Conservation (phyloP, 2,888 invertebrate species). For the Galerucella nymphaeae region DNA sequence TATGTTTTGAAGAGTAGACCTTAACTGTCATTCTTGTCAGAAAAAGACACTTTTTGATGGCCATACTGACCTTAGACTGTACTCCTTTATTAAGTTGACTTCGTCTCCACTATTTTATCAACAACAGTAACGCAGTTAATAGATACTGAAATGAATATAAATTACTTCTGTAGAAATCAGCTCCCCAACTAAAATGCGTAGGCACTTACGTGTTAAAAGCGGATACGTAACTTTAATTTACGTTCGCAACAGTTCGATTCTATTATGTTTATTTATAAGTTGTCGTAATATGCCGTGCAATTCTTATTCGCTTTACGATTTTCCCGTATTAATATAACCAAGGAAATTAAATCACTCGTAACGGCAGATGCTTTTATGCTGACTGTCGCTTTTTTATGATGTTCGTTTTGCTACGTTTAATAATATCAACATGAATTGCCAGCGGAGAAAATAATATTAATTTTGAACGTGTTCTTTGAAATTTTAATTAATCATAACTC, state of each 20-base stretch:
- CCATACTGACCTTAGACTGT: too few species aligned
- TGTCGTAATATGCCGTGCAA: constrained; percentile 23
- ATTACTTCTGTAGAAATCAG: too few species aligned
- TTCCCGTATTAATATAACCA: constrained; percentile 27
- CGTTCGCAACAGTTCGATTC: constrained; percentile 27
- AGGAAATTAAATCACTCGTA: constrained; percentile 37
- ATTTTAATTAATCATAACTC: neutral
- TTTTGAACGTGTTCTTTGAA: neutral
- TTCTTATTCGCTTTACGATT: constrained; percentile 34
- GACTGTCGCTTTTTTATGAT: constrained; percentile 11
- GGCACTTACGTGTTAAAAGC: constrained; percentile 17
- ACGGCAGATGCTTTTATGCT: constrained; percentile 32
- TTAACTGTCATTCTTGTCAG: too few species aligned
- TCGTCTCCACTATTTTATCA: too few species aligned
- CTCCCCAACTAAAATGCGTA: constrained; percentile 1
- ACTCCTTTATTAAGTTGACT: too few species aligned
- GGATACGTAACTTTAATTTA: constrained; percentile 26
- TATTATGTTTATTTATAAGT: constrained; percentile 37
- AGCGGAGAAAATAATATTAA: neutral
- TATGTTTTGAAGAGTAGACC: too few species aligned
- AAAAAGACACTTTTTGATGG: too few species aligned
- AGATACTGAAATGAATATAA: too few species aligned
- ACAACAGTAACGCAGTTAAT: too few species aligned
- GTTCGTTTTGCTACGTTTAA: constrained; percentile 13
- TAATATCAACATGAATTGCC: constrained; percentile 10